Evolutionary conservation across 2,888 invertebrate species (phyloP), one percentile per base, ranked within the genome.

Genomic region (Odontothrips loti): DNA sequence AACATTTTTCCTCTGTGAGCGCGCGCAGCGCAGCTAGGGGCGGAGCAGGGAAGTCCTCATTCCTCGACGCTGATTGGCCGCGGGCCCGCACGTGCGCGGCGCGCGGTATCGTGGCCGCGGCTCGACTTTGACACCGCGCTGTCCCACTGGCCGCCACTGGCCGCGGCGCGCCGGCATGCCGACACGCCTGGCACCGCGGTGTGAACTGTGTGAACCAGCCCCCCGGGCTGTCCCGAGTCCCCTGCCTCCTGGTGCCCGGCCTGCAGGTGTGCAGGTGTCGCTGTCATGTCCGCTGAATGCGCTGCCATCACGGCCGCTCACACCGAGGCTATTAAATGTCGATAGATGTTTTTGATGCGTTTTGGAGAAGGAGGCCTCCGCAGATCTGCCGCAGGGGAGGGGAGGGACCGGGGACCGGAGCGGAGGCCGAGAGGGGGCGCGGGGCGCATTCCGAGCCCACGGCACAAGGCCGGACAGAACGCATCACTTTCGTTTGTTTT

Each of bases 401-500:
- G 1, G 58, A 20, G 58, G 17, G 58, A n/a, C 6, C 6, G 51
- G 51, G 51, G 51, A 10, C 34, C 34, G 34, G 34, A 43, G 34
- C 34, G 34, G 34, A 43, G 34, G 34, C 34, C 2, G 6, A 6
- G 6, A 10, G 51, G 10, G 12, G 51, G 6, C 15, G 51, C 3
- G 51, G 51, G 51, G 51, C 51, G 51, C 58, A 58, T 43, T 43
- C 34, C 58, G 58, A 58, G 34, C 15, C 58, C 58, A 15, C 58
- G 15, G 15, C 23, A 8, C 68, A 68, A 68, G 68, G 68, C 68
- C 68, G 23, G 23, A 23, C 68, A 23, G 23, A n/a, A 9, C n/a
- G 4, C 20, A 23, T 68, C n/a, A 68, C 68, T 68, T 68, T 68
- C 68, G 23, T 23, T 68, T 68, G 68, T 68, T 68, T 68, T 68